Evolutionary conservation across 2,797 vertebrate species (phyloP).

Genomic region (Hippopotamyrus pictus): DNA sequence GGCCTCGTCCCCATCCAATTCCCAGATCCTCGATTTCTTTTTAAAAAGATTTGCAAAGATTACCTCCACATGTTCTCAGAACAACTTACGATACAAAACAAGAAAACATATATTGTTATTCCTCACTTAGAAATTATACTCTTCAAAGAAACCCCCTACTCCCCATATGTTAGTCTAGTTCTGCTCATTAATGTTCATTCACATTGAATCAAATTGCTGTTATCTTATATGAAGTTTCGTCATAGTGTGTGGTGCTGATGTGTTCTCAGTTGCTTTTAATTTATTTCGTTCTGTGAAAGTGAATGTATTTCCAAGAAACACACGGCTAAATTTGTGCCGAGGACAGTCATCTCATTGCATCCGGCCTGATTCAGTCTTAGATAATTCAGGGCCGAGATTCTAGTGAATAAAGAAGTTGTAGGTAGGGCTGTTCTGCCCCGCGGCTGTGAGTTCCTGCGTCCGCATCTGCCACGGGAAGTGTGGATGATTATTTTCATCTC

Average conservation of each 20-base stretch:
- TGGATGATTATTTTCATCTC: background rate
- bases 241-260: background rate
- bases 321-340: background rate
- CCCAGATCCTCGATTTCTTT: conserved; percentile 29
- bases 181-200: background rate
- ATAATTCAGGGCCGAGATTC: conserved; percentile 30
- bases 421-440: background rate
- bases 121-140: background rate
- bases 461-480: background rate
- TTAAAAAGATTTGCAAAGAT: conserved; percentile 43
- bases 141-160: background rate
- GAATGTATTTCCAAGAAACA: conserved; percentile 24
- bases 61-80: conserved; percentile 26
- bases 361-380: conserved; percentile 18
- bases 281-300: conserved; percentile 27
- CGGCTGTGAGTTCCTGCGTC: background rate
- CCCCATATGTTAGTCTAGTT: background rate
- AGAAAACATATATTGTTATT: conserved; percentile 12
- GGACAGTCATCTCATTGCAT: conserved; percentile 12
- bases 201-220: background rate
- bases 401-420: background rate
- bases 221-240: background rate
- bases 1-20: conserved; percentile 11
- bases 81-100: background rate
- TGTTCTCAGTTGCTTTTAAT: conserved; percentile 17